Evolutionary conservation across 2,888 invertebrate species (phyloP), one percentile per base, ranked within the genome.

Genomic region (Pycnomerus fuliginosus): DNA sequence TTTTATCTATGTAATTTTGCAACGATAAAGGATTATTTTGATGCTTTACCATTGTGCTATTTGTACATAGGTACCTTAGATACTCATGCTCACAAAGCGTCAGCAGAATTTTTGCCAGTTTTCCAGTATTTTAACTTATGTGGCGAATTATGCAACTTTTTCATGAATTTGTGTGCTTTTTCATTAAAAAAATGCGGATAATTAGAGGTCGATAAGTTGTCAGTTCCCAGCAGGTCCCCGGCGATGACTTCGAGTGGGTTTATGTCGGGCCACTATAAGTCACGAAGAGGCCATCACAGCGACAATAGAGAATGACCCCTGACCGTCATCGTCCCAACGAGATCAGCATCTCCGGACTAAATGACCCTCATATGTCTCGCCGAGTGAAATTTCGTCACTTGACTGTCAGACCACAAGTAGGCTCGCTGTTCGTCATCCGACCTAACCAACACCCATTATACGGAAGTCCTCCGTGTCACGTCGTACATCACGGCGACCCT

Each of bases 371-470:
- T 53, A 53, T 36, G 49, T 53, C 49, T 48, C 33, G 16, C 24
- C 11, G 45, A 52, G 53, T 52, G 51, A 49, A 51, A 50, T 53
- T 53, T 53, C 51, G 53, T 52, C 53, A 53, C 51, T 51, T 48
- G 28, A 40, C 46, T 53, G 53, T 52, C 53, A 53, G 47, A 39
- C 45, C 48, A 31, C 53, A 50, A 53, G 48, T 48, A 40, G 55
- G 56, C 44, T 50, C 44, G 50, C 43, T 50, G 38, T 58, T 38
- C 47, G 51, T 56, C 59, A 58, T 58, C 44, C 51, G 29, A 29
- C 35, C 49, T 56, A 53, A 56, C 51, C 48, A 47, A 53, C 54
- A 25, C 42, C 53, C 50, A 58, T 56, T 58, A 58, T 44, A 50
- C 48, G 52, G 44, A 49, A 52, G 46, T 49, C 40, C 44, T 34